Evolutionary conservation across 1,140 invertebrate genomes (phyloP).

Genomic region (Riptortus pedestris): DNA sequence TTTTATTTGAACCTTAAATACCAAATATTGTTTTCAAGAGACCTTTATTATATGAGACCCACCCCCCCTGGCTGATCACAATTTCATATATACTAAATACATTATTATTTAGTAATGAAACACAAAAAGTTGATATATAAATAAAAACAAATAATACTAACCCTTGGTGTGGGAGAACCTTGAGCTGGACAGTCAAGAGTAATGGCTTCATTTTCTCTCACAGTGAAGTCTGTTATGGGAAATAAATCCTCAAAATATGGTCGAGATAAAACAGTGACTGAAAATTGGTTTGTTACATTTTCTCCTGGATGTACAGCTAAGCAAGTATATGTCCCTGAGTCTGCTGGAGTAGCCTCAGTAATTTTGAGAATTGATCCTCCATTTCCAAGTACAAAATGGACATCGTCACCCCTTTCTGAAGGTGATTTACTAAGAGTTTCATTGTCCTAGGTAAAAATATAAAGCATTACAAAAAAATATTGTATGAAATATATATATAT

Average conservation of each 20-base stretch:
- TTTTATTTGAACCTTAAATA: no score
- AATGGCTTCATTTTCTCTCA: conserved; percentile 13
- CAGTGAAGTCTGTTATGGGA: conserved; percentile 2
- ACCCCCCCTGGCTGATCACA: no score
- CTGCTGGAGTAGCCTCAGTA: conserved; percentile 8
- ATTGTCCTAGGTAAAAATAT: not conserved
- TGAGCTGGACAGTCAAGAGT: conserved; percentile 3
- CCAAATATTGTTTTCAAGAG: no score
- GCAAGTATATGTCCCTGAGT: conserved; percentile 17
- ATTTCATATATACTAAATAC: no score
- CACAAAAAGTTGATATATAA: no score
- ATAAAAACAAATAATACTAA: no score
- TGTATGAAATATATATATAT: no score
- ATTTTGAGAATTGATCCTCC: conserved; percentile 9
- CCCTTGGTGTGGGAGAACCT: conserved; percentile 19
- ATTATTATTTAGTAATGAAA: no score
- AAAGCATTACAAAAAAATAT: not conserved
- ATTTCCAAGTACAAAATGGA: not conserved
- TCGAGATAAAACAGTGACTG: conserved; percentile 4
- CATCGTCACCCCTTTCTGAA: conserved; percentile 17
- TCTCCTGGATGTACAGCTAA: not conserved
- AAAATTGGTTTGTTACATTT: not conserved
- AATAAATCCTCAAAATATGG: conserved; percentile 13
- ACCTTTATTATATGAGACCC: no score
- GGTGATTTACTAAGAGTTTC: not conserved